phyloP scores from a whole-genome alignment of 2,888 invertebrate genomes.

The Trisateles emortualis region DNA sequence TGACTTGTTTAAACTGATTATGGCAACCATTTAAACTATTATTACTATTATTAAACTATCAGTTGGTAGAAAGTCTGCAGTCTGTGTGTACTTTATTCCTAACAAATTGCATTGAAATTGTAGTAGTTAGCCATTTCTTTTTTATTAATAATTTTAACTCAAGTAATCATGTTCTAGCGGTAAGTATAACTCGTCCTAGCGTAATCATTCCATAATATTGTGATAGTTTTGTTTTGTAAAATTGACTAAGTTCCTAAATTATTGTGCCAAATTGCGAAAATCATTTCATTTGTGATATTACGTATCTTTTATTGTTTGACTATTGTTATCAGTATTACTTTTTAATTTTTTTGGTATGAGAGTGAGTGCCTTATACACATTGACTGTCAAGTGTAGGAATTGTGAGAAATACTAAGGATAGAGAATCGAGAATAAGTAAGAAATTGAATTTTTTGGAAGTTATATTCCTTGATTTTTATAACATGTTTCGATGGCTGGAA shows the following conservation, averaged over 20 bases:
- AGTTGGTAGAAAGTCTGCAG: too few species aligned
- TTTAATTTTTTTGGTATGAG: conserved; percentile 17
- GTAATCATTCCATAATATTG: conserved; percentile 40
- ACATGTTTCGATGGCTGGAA: not conserved
- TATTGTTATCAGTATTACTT: conserved; percentile 57
- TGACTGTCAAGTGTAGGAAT: conserved; percentile 14
- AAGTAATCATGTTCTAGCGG: not conserved
- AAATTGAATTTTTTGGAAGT: too few species aligned
- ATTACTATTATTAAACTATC: too few species aligned
- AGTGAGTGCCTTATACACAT: conserved; percentile 42
- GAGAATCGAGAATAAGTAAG: not conserved
- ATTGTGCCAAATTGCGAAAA: conserved; percentile 52
- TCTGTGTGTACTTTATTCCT: too few species aligned
- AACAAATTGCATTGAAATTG: too few species aligned
- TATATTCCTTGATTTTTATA: too few species aligned
- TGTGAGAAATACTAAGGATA: conserved; percentile 7
- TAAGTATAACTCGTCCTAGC: not conserved
- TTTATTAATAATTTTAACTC: not conserved
- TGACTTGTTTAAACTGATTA: too few species aligned
- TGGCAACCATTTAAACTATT: too few species aligned
- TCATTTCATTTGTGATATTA: conserved; percentile 35
- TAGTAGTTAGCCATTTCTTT: not conserved
- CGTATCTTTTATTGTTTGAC: conserved; percentile 35
- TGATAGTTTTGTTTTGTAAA: conserved; percentile 35
- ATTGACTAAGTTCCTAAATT: conserved; percentile 40